Conservation (phyloP, 2,888 invertebrate species). For the Idaea aversata region DNA sequence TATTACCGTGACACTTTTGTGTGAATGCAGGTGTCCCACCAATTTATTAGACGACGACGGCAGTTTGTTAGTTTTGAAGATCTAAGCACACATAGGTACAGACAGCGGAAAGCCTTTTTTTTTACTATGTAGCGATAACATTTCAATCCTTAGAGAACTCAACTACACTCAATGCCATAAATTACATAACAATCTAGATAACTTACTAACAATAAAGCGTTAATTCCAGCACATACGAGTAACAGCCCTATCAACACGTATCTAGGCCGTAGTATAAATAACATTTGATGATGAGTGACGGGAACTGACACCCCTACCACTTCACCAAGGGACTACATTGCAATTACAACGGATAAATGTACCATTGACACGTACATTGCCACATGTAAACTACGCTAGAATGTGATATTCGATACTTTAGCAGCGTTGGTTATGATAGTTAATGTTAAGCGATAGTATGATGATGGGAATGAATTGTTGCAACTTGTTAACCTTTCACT, state of each 20-base stretch:
- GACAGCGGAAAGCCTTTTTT: no score
- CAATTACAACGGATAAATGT: conserved; percentile 27
- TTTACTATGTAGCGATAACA: no score
- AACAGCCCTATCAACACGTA: conserved; percentile 53
- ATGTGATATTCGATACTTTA: not conserved
- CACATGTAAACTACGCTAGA: not conserved
- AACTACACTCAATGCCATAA: not conserved
- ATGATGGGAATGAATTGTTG: not conserved
- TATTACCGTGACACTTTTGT: no score
- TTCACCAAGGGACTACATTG: conserved; percentile 39
- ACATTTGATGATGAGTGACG: conserved; percentile 62
- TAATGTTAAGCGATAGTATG: not conserved
- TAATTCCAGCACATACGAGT: conserved; percentile 11
- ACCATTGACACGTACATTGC: conserved; percentile 15
- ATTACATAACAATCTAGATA: conserved; percentile 11
- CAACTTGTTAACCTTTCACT: not conserved
- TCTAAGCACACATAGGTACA: no score
- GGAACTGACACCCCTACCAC: conserved; percentile 47
- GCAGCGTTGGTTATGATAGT: not conserved
- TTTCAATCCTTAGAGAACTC: not conserved
- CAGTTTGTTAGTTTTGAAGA: no score
- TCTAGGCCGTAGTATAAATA: conserved; percentile 69
- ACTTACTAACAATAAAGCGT: conserved; percentile 17
- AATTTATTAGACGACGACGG: no score
- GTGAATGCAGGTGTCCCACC: no score